A percentile compares a stretch with the other conserved stretches of the same genome.
phyloP scores from a whole-genome alignment of 1,140 invertebrate genomes.

The Neotoxoptera formosana region DNA sequence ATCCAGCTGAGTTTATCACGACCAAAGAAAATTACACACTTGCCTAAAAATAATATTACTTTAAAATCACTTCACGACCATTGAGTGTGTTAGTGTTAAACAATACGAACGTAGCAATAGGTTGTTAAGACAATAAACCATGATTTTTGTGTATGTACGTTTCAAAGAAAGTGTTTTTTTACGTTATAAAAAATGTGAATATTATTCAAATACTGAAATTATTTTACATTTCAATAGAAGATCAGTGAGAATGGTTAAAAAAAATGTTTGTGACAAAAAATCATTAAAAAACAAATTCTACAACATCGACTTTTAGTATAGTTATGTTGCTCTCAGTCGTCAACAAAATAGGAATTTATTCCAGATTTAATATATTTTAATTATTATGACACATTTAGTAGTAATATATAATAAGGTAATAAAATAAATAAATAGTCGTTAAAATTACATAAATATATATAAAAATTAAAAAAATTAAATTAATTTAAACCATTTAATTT shows the following conservation, averaged over 20 bases:
- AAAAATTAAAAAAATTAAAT: background rate
- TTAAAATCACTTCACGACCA: background rate
- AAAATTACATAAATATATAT: background rate
- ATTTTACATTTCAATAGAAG: constrained; percentile 5
- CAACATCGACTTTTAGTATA: background rate
- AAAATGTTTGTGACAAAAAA: background rate
- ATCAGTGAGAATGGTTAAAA: background rate
- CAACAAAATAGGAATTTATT: background rate
- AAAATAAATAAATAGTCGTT: background rate
- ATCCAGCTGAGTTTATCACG: background rate
- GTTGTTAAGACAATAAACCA: background rate
- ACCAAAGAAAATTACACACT: background rate
- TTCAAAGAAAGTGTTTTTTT: background rate
- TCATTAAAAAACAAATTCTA: background rate
- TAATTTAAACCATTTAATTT: background rate
- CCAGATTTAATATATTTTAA: background rate
- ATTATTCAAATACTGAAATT: background rate
- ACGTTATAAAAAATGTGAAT: constrained; percentile 11
- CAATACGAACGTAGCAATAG: background rate
- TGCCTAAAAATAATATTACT: background rate
- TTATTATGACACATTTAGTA: background rate
- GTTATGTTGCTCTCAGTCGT: background rate
- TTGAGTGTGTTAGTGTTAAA: background rate
- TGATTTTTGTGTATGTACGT: background rate
- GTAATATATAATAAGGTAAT: background rate